Base-by-base conservation (phyloP, 2,797 vertebrate genomes). In the Sylvilagus floridanus region DNA sequence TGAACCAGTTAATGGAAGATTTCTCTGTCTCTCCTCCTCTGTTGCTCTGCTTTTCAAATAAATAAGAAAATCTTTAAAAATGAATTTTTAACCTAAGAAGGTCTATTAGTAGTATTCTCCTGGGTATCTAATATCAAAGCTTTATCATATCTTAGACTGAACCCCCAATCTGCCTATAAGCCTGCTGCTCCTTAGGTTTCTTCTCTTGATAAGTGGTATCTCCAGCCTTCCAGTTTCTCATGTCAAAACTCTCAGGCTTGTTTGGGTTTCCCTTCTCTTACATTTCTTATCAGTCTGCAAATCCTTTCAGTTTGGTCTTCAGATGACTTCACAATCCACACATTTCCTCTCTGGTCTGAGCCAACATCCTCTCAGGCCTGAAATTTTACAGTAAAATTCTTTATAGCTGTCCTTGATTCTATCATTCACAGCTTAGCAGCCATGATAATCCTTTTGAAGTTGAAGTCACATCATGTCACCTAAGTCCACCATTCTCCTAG, bases 381-480 rank as follows among this genome's bases (percentile, higher is more conserved):
- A 60, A 73, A 90, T 78, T 81, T 90, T 92, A 5, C 50, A 84
- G 24, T 85, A 85, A 92, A 92, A 90, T 66, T 89, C 28, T 28
- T 88, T 72, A 72, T 4, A 72, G 22, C 10, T 83, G 10, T 16
- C 90, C 52, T 91, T 52, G 21, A 88, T 94, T 90, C 47, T 90
- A n/a, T 37, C 28, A 50, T 68, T 93, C 88, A 30, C 12, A 91
- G 32, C 82, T 54, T 68, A 19, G 78, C 42, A 92, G 54, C 26
- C 91, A 82, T 69, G 57, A 4, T 89, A 52, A 30, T 83, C n/a
- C 42, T 93, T 96, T 95, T 95, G 73, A 87, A 84, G 72, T 91
- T 12, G 30, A 42, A 88, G n/a, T 71, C 77, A 88, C 28, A 69
- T 88, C 62, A 47, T 88, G 62, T 93, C 73, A 81, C 54, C 26